Base-by-base conservation (phyloP, 2,888 invertebrate genomes). In the Caenorhabditis uteleia region DNA sequence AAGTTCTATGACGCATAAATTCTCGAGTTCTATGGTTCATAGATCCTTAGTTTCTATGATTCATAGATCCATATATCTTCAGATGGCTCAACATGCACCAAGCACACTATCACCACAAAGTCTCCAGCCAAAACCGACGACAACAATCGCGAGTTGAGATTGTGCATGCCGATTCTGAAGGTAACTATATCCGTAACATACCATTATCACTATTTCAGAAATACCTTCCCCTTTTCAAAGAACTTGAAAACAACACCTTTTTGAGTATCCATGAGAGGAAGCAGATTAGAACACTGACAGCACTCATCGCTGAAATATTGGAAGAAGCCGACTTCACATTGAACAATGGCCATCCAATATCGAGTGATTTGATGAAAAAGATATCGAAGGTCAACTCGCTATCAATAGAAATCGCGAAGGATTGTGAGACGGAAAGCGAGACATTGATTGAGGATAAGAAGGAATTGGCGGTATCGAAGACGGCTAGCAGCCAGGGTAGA, bases 391-490 rank as follows among this genome's bases (percentile, higher is more conserved):
- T 60, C 36, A 60, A 60, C 25, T 39, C 48, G 31, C 48, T 60
- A 16, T 47, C 60, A 26, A 60, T 54, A 60, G 49, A 60, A 29
- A 39, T 60, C 20, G n/a, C n/a, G n/a, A n/a, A n/a, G n/a, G 59
- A 59, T 36, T 47, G 34, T 16, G 53, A 53, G 27, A 16, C 43
- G 43, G 60, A 23, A 4, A 16, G 33, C 12, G 42, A 60, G 39
- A 44, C 33, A 21, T 39, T 60, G 18, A 39, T 54, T 14, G 48
- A 27, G 18, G 60, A 60, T 40, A 54, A 60, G 49, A 45, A 48
- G 20, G 60, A 60, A 26, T 33, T 60, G 48, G 60, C 60, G 14
- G 60, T 54, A 23, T 60, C 60, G 12, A 54, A 60, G 12, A 54
- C 60, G 34, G n/a, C n/a, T n/a, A n/a, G n/a, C n/a, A n/a, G n/a